Evolutionary conservation across 1,140 invertebrate species (phyloP).

Genomic region (Dendroctonus ponderosae): DNA sequence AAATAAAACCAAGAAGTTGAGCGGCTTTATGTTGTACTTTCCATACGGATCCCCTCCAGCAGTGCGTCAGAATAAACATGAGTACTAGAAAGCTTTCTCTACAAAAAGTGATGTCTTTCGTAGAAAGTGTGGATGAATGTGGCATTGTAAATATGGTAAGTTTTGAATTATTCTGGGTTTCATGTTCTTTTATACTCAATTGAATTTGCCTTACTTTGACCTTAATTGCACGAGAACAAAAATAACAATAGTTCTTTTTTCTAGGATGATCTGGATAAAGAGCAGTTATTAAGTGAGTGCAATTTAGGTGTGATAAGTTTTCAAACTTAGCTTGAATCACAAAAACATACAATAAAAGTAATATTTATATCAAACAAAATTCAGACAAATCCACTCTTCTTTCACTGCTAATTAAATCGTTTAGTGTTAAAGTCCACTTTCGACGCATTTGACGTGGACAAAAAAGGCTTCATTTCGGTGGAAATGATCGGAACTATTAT

Average conservation of each 20-base stretch:
- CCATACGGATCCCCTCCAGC: conserved; percentile 23
- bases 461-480: conserved; percentile 69
- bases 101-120: conserved; percentile 35
- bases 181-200: conserved; percentile 44
- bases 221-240: not conserved
- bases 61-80: conserved; percentile 24
- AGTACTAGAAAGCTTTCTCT: conserved; percentile 26
- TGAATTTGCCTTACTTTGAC: not conserved
- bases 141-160: conserved; percentile 31
- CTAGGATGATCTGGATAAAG: conserved; percentile 65
- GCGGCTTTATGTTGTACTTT: conserved; percentile 23
- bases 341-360: not conserved
- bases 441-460: conserved; percentile 76
- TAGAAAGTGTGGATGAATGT: conserved; percentile 31
- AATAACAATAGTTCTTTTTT: conserved; percentile 33
- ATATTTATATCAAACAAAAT: conserved; percentile 7
- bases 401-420: no score
- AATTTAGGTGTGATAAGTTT: not conserved
- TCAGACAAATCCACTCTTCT: no score
- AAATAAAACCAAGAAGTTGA: conserved; percentile 32
- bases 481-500: conserved; percentile 74
- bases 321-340: not conserved
- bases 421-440: conserved; percentile 75
- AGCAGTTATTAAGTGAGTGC: conserved; percentile 64
- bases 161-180: not conserved